Percentiles rank a stretch among this genome's conserved stretches.
Conservation (phyloP, 2,113 vertebrate species). For the Bolborhynchus lineola region DNA sequence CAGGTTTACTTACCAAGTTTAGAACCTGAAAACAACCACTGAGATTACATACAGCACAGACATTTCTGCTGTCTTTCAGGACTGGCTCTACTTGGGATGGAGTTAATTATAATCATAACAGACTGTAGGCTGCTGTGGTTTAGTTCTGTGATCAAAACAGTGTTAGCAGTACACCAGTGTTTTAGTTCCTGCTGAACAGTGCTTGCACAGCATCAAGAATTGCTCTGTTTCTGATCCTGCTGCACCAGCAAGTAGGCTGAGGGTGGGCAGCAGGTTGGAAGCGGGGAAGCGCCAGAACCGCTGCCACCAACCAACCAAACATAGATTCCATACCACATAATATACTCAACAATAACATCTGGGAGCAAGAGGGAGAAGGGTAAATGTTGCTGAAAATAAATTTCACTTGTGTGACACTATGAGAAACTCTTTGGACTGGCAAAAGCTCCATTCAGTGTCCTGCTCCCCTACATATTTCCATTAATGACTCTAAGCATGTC, state of each 20-base stretch:
- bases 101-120: background rate
- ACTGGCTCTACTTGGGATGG: background rate
- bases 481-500: background rate
- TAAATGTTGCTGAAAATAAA: background rate
- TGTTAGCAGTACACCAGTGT: background rate
- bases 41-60: background rate
- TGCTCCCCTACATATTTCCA: background rate
- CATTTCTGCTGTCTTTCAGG: background rate
- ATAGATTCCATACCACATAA: background rate
- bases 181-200: background rate
- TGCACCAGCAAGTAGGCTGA: background rate
- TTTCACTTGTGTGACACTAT: rapidly evolving
- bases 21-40: background rate
- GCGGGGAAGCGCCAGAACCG: rapidly evolving
- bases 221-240: background rate
- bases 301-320: background rate
- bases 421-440: background rate
- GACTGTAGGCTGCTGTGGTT: background rate
- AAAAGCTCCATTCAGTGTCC: rapidly evolving
- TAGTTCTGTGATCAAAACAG: background rate
- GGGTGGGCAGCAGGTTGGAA: background rate
- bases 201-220: background rate
- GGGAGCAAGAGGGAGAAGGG: rapidly evolving
- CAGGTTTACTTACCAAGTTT: background rate
- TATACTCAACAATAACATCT: background rate